Evolutionary conservation across 2,888 invertebrate species (phyloP), one percentile per base, ranked within the genome.

Genomic region (Empis stercorea): DNA sequence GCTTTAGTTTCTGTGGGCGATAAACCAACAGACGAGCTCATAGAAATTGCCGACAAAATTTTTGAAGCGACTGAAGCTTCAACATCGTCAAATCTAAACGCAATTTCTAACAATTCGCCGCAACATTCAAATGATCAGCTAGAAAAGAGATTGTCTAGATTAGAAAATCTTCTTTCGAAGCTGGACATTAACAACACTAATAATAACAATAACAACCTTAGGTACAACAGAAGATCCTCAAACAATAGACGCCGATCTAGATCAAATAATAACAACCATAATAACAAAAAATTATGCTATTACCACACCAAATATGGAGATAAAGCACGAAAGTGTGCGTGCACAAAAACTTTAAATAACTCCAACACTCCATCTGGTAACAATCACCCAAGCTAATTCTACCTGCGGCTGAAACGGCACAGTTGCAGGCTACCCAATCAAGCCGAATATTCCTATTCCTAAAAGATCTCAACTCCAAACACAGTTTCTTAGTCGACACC

Each of bases 31-130:
- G 44, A 43, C n/a, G 44, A 43, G 20, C 43, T 47, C 10, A 30
- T 20, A 13, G 9, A 20, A 7, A n/a, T 44, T n/a, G 47, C 43
- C 13, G 47, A 47, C 32, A 47, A 43, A 43, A 47, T 47, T 27
- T 43, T 32, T 11, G 43, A 47, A 11, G 43, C 47, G 6, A 42
- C 42, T 10, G 16, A 46, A n/a, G 17, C 34, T 27, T 40, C 41
- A 20, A 20, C 20, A 20, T 37, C 15, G 9, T n/a, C 9, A 14
- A 37, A 14, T n/a, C 14, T n/a, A 11, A 15, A 10, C 14, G 14
- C 16, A 11, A 38, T 37, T 38, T 39, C 17, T 16, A 30, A 30
- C 43, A 39, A 43, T 14, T 15, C 30, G 15, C 42, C 43, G 32
- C 38, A 43, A 11, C 30, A 32, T 30, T 27, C 14, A 30, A 32